Evolutionary conservation across 30 jellyfish, hydroid and myxozoan species (phyloP).

Genomic region (Morbakka virulenta): DNA sequence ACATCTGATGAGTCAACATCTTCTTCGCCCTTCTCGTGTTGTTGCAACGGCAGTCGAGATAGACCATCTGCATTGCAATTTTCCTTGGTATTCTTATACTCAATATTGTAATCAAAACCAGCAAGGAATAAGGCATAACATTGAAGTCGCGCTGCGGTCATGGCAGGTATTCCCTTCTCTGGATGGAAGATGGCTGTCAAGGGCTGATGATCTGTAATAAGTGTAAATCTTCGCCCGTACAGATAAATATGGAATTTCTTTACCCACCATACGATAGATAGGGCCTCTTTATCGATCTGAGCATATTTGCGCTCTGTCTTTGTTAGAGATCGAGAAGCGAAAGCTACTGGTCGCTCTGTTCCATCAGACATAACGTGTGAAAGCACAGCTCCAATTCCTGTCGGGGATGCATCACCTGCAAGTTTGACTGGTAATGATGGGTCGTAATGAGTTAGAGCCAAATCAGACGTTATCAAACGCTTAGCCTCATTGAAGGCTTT

Average conservation of each 20-base stretch:
- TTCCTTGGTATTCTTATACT: too few relatives aligned
- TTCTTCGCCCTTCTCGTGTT: too few relatives aligned
- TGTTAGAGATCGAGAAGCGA: conserved; percentile 13
- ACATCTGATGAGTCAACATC: too few relatives aligned
- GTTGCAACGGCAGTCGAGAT: conserved; percentile 8
- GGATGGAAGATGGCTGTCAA: not conserved
- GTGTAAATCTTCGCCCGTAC: conserved; percentile 40
- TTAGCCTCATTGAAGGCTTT: conserved; percentile 2
- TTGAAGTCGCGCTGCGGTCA: conserved; percentile 17
- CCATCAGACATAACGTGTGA: too few relatives aligned
- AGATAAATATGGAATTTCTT: conserved; percentile 46
- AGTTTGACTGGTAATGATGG: too few relatives aligned
- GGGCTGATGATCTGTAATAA: conserved; percentile 27
- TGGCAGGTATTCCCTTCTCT: conserved; percentile 1
- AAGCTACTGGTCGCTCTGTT: too few relatives aligned
- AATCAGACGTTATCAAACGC: not conserved
- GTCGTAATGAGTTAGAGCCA: conserved; percentile 1
- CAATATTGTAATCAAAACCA: not conserved
- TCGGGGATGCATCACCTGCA: too few relatives aligned
- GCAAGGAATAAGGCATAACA: conserved; percentile 15
- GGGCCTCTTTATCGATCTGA: conserved; percentile 40
- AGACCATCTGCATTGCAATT: too few relatives aligned
- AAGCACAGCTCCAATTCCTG: conserved; percentile 33
- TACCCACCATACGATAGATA: conserved; percentile 34
- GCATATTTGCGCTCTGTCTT: conserved; percentile 15